Conservation (phyloP, 2,113 vertebrate species). For the Rhabdornis inornatus region DNA sequence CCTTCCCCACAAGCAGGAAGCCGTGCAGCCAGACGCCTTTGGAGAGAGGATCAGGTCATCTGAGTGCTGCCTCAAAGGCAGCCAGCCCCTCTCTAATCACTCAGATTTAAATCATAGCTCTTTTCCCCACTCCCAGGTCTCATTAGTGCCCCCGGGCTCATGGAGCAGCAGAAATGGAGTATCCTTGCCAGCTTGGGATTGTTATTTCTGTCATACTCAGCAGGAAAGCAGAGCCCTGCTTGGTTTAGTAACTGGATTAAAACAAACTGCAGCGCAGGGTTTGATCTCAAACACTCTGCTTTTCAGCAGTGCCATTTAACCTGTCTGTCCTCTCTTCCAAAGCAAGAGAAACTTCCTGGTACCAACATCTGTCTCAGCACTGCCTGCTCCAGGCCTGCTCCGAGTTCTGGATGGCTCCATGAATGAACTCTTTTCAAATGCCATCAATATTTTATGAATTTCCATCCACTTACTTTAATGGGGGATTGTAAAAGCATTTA, state of each 20-base stretch:
- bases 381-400: neutral
- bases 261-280: neutral
- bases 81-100: neutral
- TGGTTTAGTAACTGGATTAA: constrained; percentile 45
- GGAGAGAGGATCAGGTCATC: neutral
- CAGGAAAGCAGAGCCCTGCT: neutral
- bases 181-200: neutral
- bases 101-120: constrained; percentile 16
- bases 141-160: neutral
- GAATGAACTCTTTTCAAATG: constrained; percentile 72
- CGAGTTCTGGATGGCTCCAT: constrained; percentile 50
- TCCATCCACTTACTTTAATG: constrained; percentile 80
- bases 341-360: neutral
- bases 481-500: constrained; percentile 81
- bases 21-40: neutral
- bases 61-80: neutral
- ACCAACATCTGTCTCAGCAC: constrained; percentile 22
- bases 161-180: neutral
- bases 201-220: neutral
- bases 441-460: constrained; percentile 82
- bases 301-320: neutral
- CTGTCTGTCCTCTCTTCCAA: neutral
- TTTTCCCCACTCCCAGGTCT: constrained; percentile 12
- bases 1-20: neutral
- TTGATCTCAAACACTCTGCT: neutral